These are phyloP conservation scores for Pteronotus mesoamericanus DNA, from an alignment of 2,797 vertebrate genomes.

Conservation along the genomic window DNA sequence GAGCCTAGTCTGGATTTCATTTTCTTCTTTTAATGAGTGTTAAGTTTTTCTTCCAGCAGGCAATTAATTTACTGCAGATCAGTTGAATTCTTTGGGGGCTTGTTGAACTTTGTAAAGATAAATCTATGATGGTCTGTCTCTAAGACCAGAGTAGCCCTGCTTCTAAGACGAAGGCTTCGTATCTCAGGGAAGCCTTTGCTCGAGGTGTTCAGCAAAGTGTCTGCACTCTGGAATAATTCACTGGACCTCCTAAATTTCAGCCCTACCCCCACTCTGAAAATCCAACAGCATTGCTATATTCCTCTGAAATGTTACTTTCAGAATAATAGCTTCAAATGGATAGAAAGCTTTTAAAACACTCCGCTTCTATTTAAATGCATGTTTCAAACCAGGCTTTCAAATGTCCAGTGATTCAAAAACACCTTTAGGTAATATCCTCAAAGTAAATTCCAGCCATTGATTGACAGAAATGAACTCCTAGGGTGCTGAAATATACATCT, in stretches of 20 bases:
- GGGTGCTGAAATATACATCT: slow-evolving; percentile 61
- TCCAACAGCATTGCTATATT: neutral
- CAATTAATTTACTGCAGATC: neutral
- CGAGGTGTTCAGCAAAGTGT: neutral
- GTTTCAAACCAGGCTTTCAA: slow-evolving; percentile 61
- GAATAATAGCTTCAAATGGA: slow-evolving; percentile 60
- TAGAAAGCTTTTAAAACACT: slow-evolving; percentile 69
- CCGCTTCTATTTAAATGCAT: slow-evolving; percentile 60
- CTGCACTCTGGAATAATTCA: neutral
- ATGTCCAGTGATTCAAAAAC: slow-evolving; percentile 70
- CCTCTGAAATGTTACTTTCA: slow-evolving; percentile 56
- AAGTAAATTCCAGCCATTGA: slow-evolving; percentile 61
- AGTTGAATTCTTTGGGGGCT: neutral
- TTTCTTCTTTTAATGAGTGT: neutral
- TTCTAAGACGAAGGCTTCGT: neutral
- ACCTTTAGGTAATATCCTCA: slow-evolving; percentile 70
- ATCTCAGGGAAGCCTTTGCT: neutral
- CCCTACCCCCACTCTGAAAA: neutral
- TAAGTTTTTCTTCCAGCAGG: neutral
- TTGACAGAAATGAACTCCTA: slow-evolving; percentile 69
- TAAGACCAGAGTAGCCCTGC: neutral
- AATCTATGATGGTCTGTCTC: neutral
- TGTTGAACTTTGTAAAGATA: neutral
- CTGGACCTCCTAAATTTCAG: neutral
- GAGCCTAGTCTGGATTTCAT: neutral